Conservation (phyloP, 2,888 invertebrate genomes). For the Euzophera pinguis region DNA sequence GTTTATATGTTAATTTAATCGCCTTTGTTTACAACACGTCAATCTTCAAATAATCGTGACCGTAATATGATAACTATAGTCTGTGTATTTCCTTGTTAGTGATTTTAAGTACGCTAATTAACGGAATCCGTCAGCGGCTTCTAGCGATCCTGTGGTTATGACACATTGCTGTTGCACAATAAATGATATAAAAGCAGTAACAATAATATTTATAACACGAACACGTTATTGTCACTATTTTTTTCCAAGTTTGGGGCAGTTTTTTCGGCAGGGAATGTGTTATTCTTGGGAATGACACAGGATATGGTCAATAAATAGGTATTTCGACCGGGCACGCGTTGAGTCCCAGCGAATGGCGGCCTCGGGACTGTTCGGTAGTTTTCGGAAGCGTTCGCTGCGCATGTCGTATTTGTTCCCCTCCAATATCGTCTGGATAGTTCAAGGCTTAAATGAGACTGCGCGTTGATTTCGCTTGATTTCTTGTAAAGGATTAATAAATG, state of each 20-base stretch:
- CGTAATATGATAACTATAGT: neutral
- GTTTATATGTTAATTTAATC: conserved; percentile 18
- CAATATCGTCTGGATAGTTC: conserved; percentile 38
- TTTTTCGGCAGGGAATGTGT: conserved; percentile 42
- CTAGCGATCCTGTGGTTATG: conserved; percentile 42
- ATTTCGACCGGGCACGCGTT: conserved; percentile 54
- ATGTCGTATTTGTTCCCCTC: conserved; percentile 26
- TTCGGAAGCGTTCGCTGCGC: conserved; percentile 44
- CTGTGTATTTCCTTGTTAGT: conserved; percentile 18
- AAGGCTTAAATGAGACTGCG: conserved; percentile 45
- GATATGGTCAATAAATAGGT: conserved; percentile 64
- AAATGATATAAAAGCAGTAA: conserved; percentile 33
- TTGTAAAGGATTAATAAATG: conserved; percentile 22
- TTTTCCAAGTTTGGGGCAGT: conserved; percentile 41
- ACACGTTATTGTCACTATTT: conserved; percentile 47
- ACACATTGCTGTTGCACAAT: conserved; percentile 49
- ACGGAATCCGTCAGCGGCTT: conserved; percentile 41
- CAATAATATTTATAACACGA: conserved; percentile 43
- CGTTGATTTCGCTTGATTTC: conserved; percentile 42
- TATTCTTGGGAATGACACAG: conserved; percentile 49
- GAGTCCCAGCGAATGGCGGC: conserved; percentile 46
- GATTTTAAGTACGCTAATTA: conserved; percentile 45
- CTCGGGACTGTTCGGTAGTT: conserved; percentile 68
- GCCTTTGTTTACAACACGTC: conserved; percentile 14
- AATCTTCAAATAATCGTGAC: conserved; percentile 1